These are phyloP conservation scores for Punctoribates punctum DNA, from an alignment of 2,888 invertebrate genomes.

Conservation along the genomic window DNA sequence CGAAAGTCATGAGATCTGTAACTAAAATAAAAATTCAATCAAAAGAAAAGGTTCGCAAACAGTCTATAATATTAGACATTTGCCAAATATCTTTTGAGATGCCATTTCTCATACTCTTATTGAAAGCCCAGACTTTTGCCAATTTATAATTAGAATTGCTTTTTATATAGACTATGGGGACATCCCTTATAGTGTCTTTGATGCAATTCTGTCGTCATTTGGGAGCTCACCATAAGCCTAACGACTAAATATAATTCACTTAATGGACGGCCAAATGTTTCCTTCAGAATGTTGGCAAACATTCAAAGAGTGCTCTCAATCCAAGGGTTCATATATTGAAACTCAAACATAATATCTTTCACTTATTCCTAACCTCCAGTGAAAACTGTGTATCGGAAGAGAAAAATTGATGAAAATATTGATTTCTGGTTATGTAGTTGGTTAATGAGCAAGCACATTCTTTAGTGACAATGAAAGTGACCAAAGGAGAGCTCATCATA, in stretches of 20 bases:
- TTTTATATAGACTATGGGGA: not conserved
- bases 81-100: too few relatives aligned
- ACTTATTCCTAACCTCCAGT: not conserved
- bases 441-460: too few relatives aligned
- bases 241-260: not conserved
- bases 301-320: not conserved
- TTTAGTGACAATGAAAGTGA: not conserved
- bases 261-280: not conserved
- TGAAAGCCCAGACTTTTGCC: not conserved
- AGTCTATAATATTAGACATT: too few relatives aligned
- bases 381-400: not conserved
- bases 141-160: not conserved
- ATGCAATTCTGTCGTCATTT: not conserved
- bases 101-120: not conserved
- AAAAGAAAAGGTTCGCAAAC: too few relatives aligned
- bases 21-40: too few relatives aligned
- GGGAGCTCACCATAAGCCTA: not conserved
- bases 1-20: too few relatives aligned
- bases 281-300: not conserved
- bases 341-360: not conserved
- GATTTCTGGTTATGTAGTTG: not conserved
- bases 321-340: not conserved
- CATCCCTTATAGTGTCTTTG: not conserved
- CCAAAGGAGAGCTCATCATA: constrained; percentile 25
- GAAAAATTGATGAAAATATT: not conserved